Base-by-base conservation (phyloP, 2,888 invertebrate species). In the Chorisops tibialis region DNA sequence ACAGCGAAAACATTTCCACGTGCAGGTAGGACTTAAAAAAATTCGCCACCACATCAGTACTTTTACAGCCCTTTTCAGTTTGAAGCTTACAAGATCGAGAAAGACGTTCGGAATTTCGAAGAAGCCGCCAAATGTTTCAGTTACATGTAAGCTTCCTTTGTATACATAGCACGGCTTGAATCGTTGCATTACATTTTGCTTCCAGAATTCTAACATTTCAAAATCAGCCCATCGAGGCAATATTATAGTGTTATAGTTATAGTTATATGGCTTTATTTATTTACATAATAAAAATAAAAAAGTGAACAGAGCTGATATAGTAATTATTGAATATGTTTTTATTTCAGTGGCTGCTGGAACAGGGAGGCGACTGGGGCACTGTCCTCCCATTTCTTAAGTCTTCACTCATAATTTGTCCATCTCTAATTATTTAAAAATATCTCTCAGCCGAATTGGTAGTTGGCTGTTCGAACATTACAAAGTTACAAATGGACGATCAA, bases 51-150 rank as follows among this genome's bases (percentile, higher is more conserved):
- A 9, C n/a, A 21, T 45, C 1, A 30, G 9, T 30, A 9, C 5
- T 30, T 30, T 9, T 2, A 30, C 30, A n/a, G n/a, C 43, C 22
- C 30, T 7, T 78, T 78, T 43, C 71, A 93, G 83, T 93, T 92
- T 79, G 93, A 94, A 80, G 91, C 93, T 0, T 95, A 94, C 73
- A 81, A 87, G 66, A 85, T 94, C 75, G 94, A 94, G 73, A 94
- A 94, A 74, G 83, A 87, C 66, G 87, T 88, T 1, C 88, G 87
- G 64, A 91, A 93, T 79, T 84, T 88, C 14, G 88, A 89, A 72
- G 93, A 93, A 79, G 92, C 94, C 22, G 93, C 94, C 1, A 89
- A 91, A 77, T 89, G 90, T 74, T 91, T 95, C 69, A 91, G 91
- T 74, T 87, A 88, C 68, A 82, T 95, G 84, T 74, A 69, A 65